phyloP scores from a whole-genome alignment of 2,888 invertebrate species.

The Drosophila pegasa region DNA sequence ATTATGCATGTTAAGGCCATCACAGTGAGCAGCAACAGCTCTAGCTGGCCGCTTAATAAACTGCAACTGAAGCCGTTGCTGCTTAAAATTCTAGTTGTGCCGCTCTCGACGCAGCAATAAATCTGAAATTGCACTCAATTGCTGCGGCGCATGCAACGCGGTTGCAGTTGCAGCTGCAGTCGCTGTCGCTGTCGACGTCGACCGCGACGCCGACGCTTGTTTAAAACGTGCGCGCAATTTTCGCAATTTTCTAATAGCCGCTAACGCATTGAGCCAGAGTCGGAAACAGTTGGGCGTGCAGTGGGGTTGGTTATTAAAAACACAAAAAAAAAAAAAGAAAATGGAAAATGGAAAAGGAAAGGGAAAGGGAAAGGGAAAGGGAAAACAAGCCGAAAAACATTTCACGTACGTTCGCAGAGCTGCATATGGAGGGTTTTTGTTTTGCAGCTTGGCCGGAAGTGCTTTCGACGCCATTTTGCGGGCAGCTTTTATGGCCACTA shows the following conservation, averaged over 20 bases:
- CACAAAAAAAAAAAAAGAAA: conserved; percentile 25
- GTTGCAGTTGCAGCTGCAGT: conserved; percentile 3
- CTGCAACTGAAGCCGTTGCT: conserved; percentile 68
- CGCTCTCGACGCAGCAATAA: conserved; percentile 63
- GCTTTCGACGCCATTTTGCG: conserved; percentile 78
- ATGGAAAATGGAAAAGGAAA: not conserved
- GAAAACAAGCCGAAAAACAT: conserved; percentile 63
- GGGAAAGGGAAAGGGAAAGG: not conserved
- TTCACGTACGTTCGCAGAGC: conserved; percentile 53
- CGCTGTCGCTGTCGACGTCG: conserved; percentile 10
- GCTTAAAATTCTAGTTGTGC: conserved; percentile 69
- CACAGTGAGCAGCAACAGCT: conserved; percentile 36
- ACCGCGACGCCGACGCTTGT: conserved; percentile 6
- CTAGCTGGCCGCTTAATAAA: conserved; percentile 64
- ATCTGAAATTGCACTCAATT: conserved; percentile 77
- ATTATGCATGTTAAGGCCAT: conserved; percentile 63
- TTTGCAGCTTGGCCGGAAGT: conserved; percentile 65
- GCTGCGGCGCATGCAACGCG: conserved; percentile 66
- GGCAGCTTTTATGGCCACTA: conserved; percentile 55
- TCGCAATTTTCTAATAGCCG: conserved; percentile 79
- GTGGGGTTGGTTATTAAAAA: conserved; percentile 55
- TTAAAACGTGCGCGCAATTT: conserved; percentile 77
- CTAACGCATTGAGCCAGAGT: conserved; percentile 44
- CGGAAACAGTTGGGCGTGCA: not conserved
- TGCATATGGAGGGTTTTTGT: conserved; percentile 49